A percentile compares a stretch with the other conserved stretches of the same genome.
Evolutionary conservation across 2,888 invertebrate genomes (phyloP).

Genomic region (Euplexia lucipara): DNA sequence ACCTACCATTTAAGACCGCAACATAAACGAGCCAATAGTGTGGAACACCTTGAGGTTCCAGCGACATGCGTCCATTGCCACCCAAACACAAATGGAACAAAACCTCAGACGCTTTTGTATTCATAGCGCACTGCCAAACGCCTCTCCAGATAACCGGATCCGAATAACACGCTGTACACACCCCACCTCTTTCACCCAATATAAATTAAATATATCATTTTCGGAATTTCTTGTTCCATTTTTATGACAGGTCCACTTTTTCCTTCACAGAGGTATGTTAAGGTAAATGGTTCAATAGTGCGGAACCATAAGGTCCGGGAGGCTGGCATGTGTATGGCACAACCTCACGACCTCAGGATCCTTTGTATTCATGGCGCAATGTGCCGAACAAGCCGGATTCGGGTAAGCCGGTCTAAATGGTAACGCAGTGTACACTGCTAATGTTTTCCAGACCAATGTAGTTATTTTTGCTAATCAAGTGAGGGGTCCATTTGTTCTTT

Average conservation of each 20-base stretch:
- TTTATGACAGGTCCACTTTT: constrained; percentile 37
- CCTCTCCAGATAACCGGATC: constrained; percentile 27
- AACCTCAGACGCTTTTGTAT: constrained; percentile 65
- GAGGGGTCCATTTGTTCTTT: constrained; percentile 42
- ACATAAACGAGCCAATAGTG: constrained; percentile 44
- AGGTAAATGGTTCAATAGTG: constrained; percentile 56
- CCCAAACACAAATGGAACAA: constrained; percentile 37
- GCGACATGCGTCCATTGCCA: constrained; percentile 39
- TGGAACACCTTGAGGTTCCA: constrained; percentile 39
- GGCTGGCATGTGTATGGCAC: constrained; percentile 48
- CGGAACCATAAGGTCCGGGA: constrained; percentile 45
- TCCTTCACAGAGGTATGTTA: constrained; percentile 18
- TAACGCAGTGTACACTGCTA: constrained; percentile 64
- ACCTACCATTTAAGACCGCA: constrained; percentile 46
- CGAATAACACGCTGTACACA: constrained; percentile 13
- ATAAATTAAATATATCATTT: constrained; percentile 43
- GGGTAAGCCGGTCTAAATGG: constrained; percentile 70
- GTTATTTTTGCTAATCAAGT: constrained; percentile 62
- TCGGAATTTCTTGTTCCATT: constrained; percentile 17
- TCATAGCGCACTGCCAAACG: constrained; percentile 44
- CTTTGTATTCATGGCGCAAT: constrained; percentile 71
- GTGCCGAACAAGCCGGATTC: constrained; percentile 64
- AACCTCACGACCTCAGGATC: constrained; percentile 48
- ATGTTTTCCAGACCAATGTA: constrained; percentile 59
- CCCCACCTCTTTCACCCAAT: constrained; percentile 28